Conservation (phyloP, 1,140 invertebrate species). For the Meloidogyne exigua region DNA sequence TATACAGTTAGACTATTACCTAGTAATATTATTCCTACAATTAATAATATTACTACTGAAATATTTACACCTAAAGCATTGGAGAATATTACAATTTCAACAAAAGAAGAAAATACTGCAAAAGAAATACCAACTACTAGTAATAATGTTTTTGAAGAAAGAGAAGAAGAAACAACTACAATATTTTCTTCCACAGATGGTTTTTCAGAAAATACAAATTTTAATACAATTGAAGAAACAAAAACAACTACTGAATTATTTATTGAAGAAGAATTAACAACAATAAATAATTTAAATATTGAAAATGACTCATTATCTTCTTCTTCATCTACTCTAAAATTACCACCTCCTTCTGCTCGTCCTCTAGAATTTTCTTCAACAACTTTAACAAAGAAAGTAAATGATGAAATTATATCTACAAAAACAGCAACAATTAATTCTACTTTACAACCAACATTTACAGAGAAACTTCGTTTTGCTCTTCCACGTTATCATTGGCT, state of each 20-base stretch:
- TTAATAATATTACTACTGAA: background rate
- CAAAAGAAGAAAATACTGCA: background rate
- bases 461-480: slow-evolving; percentile 19
- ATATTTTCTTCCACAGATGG: background rate
- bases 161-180: background rate
- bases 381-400: background rate
- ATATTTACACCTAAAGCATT: background rate
- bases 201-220: background rate
- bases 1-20: slow-evolving; percentile 21
- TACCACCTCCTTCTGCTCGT: background rate
- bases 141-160: background rate
- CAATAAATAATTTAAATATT: slow-evolving; percentile 4
- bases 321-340: background rate
- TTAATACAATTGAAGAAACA: background rate
- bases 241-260: background rate
- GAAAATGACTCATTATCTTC: background rate
- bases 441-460: background rate
- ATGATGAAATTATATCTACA: no score
- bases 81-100: no score
- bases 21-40: background rate
- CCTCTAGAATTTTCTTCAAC: slow-evolving; percentile 17
- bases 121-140: no score
- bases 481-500: slow-evolving; percentile 33
- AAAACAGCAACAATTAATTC: background rate
- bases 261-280: background rate